These are phyloP conservation scores for Dufourea novaeangliae DNA, from an alignment of 1,140 invertebrate species.

Conservation along the genomic window DNA sequence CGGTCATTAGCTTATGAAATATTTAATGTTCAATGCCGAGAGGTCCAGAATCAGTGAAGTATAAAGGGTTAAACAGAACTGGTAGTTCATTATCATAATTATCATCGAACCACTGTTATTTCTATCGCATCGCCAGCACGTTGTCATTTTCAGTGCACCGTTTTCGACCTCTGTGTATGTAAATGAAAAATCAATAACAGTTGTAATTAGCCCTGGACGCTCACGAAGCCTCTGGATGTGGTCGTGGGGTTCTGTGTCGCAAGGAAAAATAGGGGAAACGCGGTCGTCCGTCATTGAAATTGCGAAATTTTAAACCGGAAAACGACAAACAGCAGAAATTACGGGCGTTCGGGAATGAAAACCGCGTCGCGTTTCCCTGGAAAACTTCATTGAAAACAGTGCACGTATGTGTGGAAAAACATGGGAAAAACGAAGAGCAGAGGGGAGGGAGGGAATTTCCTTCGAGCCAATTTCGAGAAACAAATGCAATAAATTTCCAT, in stretches of 20 bases:
- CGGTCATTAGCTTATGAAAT: too few species aligned
- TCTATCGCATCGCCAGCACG: too few species aligned
- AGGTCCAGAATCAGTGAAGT: too few species aligned
- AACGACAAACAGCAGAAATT: constrained; percentile 7
- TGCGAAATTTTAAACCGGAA: constrained; percentile 23
- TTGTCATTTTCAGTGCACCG: not conserved
- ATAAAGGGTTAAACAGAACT: too few species aligned
- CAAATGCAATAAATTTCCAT: constrained; percentile 5
- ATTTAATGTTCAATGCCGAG: too few species aligned
- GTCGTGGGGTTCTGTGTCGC: not conserved
- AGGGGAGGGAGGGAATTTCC: too few species aligned
- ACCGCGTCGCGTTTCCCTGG: not conserved
- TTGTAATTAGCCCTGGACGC: constrained; percentile 29
- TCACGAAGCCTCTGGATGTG: too few species aligned
- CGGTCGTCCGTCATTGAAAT: not conserved
- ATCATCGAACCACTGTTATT: too few species aligned
- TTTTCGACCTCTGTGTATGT: too few species aligned
- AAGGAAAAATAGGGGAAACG: constrained; percentile 19
- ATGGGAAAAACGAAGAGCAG: too few species aligned
- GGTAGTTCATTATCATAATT: too few species aligned
- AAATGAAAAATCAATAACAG: constrained; percentile 26
- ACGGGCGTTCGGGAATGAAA: constrained; percentile 6
- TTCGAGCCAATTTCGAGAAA: not conserved
- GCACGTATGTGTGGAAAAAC: too few species aligned
- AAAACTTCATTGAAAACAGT: not conserved